Base-by-base conservation (phyloP, 2,113 vertebrate species). In the Agapornis roseicollis region DNA sequence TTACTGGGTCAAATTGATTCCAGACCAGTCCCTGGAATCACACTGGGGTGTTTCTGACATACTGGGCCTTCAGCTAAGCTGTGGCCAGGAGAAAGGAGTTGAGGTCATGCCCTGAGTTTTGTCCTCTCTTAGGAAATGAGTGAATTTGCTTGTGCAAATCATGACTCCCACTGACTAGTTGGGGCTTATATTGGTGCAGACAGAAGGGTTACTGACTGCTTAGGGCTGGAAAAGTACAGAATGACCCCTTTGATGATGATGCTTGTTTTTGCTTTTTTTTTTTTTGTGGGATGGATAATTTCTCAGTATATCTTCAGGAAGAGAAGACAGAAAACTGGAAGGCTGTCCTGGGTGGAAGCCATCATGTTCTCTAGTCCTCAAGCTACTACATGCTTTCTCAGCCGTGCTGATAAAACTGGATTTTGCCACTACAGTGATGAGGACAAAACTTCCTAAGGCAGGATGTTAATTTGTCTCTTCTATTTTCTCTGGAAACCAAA, bases 1-100 rank as follows among this genome's bases (percentile, higher is more conserved):
- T 91, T 80, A 88, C 83, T 90, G 92, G 90, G 73, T 94, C 73
- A 94, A 89, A 95, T 88, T 94, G 87, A 89, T 94, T 96, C 92
- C 95, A 96, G 93, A 94, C 58, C 35, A 86, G 65, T 76, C 61
- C 35, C 52, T 96, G 85, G 80, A 88, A 93, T 94, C 69, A 69
- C 65, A 79, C 9, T 23, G 85, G 83, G 85, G 93, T 95, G 93
- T 84, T 79, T 93, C 80, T 95, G 88, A 89, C 92, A 85, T 58
- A 47, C 27, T 80, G 61, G 61, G 77, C 77, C 58, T 95, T 96
- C 92, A 72, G 80, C 66, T 92, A 70, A 77, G 33, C 58, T 92
- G 63, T 66, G 83, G 31, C 63, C 58, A 81, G 80, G 72, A 87
- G 78, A 61, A 90, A 53, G 73, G 65, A 95, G 52, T 60, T 94